Conservation (phyloP, 2,113 vertebrate species). For the Carollia perspicillata region DNA sequence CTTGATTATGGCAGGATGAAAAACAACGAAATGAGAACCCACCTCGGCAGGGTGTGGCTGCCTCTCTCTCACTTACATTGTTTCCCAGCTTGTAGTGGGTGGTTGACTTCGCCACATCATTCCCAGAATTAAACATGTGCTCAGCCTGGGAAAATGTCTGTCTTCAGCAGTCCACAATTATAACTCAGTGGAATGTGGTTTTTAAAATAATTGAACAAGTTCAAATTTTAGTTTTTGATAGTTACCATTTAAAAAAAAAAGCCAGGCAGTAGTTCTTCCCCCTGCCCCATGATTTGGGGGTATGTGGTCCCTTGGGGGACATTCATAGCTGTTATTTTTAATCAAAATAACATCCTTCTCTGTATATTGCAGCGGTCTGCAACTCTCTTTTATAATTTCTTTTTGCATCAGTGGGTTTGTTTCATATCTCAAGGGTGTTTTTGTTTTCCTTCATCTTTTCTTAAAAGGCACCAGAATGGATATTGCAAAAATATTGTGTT, state of each 20-base stretch:
- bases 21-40: neutral
- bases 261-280: neutral
- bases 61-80: neutral
- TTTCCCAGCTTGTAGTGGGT: neutral
- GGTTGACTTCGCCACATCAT: neutral
- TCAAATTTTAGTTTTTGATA: conserved; percentile 22
- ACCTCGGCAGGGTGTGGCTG: neutral
- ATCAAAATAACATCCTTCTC: neutral
- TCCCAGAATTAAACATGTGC: conserved; percentile 25
- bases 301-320: neutral
- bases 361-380: neutral
- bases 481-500: neutral
- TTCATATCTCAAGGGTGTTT: neutral
- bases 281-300: neutral
- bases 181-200: conserved; percentile 43
- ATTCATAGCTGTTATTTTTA: neutral
- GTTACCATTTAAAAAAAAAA: neutral
- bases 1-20: conserved; percentile 24
- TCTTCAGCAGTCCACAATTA: neutral
- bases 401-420: neutral
- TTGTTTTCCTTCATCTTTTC: neutral
- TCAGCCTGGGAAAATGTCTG: conserved; percentile 28
- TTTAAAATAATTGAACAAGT: conserved; percentile 19
- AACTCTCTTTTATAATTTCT: neutral
- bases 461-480: neutral